Evolutionary conservation across 2,888 invertebrate species (phyloP), one percentile per base, ranked within the genome.

Genomic region (Sceliomorpha sp.): DNA sequence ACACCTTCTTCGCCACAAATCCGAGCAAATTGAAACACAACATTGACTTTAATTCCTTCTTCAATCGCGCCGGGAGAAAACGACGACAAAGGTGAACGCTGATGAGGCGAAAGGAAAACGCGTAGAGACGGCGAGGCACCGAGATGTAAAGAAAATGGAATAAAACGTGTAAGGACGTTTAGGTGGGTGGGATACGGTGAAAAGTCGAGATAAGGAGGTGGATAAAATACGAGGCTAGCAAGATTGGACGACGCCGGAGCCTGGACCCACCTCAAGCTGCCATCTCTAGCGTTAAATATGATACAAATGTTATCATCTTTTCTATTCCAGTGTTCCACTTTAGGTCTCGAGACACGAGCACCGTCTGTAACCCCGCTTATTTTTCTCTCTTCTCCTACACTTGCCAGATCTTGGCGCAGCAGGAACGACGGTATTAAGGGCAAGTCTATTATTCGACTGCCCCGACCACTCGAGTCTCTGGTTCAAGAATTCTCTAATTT

Each of bases 281-380:
- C 79, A 83, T 77, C 79, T 83, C 83, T 81, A 82, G 77, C 85
- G 83, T 85, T 85, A 84, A 84, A 84, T 84, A 83, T 82, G 83
- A 85, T 85, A 85, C 85, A 85, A 85, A 85, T 85, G 85, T 85
- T 85, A 85, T 85, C 85, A 83, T 83, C 83, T 79, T 81, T 80
- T 80, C 82, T 81, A 80, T 84, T 80, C 77, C 79, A 77, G 76
- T 74, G 73, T 75, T 74, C 71, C 63, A 29, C 29, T 34, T 47
- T 34, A 53, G 44, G 40, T 59, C 68, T 63, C 71, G 70, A 68
- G 73, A 70, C 70, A 70, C 73, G 45, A 72, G 39, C 31, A 58
- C 45, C 8, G 31, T 20, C 9, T 32, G 8, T 20, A 20, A 39
- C 24, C 55, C 20, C 34, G 56, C 26, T n/a, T 42, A 14, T 42